Evolutionary conservation across 1,140 invertebrate species (phyloP).

Genomic region (Drosophila mayri): DNA sequence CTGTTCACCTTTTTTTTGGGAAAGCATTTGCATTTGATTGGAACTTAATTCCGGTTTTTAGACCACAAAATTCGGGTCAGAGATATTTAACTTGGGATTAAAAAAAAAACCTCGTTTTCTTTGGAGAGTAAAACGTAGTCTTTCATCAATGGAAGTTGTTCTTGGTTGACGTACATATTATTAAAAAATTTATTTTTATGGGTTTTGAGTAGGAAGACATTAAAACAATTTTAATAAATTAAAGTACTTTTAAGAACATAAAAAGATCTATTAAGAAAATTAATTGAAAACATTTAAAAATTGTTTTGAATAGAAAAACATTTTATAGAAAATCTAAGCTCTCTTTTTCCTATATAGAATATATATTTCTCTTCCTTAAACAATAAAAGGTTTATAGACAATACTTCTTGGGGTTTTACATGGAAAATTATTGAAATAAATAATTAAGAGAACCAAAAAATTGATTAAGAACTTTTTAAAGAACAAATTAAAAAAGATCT

Average conservation of each 20-base stretch:
- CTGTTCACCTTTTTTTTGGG: slow-evolving; percentile 10
- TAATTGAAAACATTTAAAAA: not conserved
- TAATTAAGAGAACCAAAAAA: too few relatives aligned
- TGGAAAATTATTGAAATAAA: too few relatives aligned
- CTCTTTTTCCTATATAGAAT: too few relatives aligned
- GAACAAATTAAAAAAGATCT: not conserved
- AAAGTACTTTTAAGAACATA: not conserved
- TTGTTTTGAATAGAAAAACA: too few relatives aligned
- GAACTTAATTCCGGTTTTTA: slow-evolving; percentile 46
- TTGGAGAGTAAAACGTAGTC: not conserved
- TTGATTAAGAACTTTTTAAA: not conserved
- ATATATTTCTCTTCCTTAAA: too few relatives aligned
- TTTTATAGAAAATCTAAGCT: too few relatives aligned
- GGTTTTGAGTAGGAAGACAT: not conserved
- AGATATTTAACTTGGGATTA: slow-evolving; percentile 28
- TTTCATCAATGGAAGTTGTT: not conserved
- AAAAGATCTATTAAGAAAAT: not conserved
- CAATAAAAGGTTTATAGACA: too few relatives aligned
- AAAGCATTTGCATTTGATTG: slow-evolving; percentile 51
- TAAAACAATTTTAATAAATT: not conserved
- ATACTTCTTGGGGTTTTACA: too few relatives aligned
- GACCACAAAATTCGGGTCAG: slow-evolving; percentile 36
- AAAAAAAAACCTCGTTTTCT: slow-evolving; percentile 22
- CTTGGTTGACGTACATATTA: slow-evolving; percentile 5
- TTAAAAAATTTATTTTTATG: not conserved